phyloP scores from a whole-genome alignment of 2,113 vertebrate species.

The Eublepharis macularius region DNA sequence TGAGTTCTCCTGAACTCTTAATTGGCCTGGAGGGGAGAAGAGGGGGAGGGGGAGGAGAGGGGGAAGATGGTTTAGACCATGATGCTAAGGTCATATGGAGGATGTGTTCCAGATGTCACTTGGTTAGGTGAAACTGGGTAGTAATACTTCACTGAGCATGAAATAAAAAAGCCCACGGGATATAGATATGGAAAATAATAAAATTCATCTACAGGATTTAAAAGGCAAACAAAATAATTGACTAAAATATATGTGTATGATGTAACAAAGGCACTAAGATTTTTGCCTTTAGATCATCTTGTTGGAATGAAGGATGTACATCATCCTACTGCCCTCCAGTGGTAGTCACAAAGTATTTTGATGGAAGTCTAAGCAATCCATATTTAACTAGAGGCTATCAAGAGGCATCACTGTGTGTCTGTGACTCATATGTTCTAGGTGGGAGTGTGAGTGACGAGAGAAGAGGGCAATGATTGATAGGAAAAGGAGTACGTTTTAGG shows the following conservation, averaged over 20 bases:
- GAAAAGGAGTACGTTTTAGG: neutral
- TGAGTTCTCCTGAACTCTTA: too few relatives aligned
- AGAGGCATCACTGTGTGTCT: neutral
- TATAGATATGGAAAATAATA: neutral
- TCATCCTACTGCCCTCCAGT: neutral
- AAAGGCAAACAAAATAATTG: neutral
- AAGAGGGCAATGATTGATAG: neutral
- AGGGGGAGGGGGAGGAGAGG: too few relatives aligned
- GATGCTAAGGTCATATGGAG: too few relatives aligned
- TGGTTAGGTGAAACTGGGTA: too few relatives aligned
- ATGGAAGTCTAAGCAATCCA: neutral
- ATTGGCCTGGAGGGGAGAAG: too few relatives aligned
- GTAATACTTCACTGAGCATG: neutral
- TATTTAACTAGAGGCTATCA: neutral
- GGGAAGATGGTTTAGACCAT: too few relatives aligned
- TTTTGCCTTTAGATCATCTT: neutral
- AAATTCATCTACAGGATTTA: neutral
- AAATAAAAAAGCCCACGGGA: neutral
- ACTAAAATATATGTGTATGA: neutral
- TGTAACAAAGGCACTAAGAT: neutral
- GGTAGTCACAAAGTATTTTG: neutral
- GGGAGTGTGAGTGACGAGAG: neutral
- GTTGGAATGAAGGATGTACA: neutral
- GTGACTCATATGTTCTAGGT: neutral
- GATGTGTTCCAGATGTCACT: too few relatives aligned